phyloP scores from a whole-genome alignment of 2,888 invertebrate species.

The Branchinecta sandiegonensis region DNA sequence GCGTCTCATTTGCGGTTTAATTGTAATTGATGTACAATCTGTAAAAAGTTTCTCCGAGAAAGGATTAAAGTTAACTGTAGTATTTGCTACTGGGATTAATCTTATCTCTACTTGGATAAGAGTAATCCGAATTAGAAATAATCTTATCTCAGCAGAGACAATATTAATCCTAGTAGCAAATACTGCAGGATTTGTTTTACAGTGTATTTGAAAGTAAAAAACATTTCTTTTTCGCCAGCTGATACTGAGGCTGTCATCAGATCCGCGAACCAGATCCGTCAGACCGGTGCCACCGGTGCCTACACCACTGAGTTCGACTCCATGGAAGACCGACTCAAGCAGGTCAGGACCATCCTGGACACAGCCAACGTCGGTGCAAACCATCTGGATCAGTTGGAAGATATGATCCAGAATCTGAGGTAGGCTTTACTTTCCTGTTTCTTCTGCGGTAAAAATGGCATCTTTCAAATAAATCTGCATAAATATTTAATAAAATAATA shows the following conservation, averaged over 20 bases:
- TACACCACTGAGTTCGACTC: conserved; percentile 87
- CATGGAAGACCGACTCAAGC: conserved; percentile 69
- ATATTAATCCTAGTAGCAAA: no score
- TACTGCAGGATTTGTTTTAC: no score
- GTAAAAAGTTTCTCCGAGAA: no score
- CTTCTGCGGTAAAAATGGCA: conserved; percentile 16
- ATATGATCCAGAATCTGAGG: conserved; percentile 38
- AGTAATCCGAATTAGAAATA: no score
- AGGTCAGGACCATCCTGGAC: conserved; percentile 61
- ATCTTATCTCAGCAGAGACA: no score
- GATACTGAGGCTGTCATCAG: conserved; percentile 66
- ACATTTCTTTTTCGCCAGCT: conserved; percentile 38
- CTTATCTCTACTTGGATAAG: no score
- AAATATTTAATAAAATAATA: not conserved
- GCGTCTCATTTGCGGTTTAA: no score
- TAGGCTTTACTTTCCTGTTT: conserved; percentile 27
- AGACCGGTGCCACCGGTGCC: conserved; percentile 88
- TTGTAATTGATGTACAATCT: no score
- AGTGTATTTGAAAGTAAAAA: no score
- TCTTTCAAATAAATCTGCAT: not conserved
- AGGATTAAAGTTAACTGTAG: no score
- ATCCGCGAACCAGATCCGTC: conserved; percentile 81
- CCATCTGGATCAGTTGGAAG: conserved; percentile 38
- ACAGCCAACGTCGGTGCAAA: conserved; percentile 52
- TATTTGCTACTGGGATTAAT: no score